Conservation (phyloP, 2,797 vertebrate genomes). For the Toxotes lorentzi region DNA sequence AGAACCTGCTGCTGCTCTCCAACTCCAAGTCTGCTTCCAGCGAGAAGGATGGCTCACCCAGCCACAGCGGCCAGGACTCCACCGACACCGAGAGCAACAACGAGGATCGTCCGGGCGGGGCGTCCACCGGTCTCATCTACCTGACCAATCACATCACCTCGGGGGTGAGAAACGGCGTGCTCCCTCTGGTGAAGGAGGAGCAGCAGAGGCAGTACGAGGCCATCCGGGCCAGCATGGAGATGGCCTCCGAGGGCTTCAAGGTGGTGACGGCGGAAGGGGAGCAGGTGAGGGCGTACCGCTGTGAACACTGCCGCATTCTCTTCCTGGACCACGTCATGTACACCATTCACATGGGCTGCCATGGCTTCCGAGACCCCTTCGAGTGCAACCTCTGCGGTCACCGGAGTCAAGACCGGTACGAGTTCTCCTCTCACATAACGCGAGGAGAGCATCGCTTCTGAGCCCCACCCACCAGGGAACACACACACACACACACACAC, state of each 20-base stretch:
- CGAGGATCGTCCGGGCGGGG: conserved; percentile 88
- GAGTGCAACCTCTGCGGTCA: conserved; percentile 99
- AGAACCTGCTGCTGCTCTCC: conserved; percentile 96
- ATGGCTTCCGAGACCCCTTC: conserved; percentile 97
- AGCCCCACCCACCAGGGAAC: conserved; percentile 37
- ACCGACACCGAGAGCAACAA: conserved; percentile 99
- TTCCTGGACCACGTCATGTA: conserved; percentile 99
- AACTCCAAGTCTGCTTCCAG: conserved; percentile 95
- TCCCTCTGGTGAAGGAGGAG: conserved; percentile 94
- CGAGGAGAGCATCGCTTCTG: conserved; percentile 94
- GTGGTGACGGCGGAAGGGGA: conserved; percentile 92
- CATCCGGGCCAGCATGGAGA: conserved; percentile 89
- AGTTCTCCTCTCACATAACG: conserved; percentile 98
- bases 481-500: conserved; percentile 29
- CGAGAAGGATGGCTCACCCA: conserved; percentile 94
- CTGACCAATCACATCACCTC: conserved; percentile 95
- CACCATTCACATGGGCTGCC: conserved; percentile 99
- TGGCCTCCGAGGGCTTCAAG: conserved; percentile 91
- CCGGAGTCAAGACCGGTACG: conserved; percentile 97
- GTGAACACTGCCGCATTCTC: conserved; percentile 95
- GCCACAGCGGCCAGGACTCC: conserved; percentile 97
- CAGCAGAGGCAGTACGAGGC: conserved; percentile 91
- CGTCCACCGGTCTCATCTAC: conserved; percentile 90
- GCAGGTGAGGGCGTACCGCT: conserved; percentile 92
- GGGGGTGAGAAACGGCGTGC: conserved; percentile 90